Evolutionary conservation across 2,113 vertebrate species (phyloP), one percentile per base, ranked within the genome.

Genomic region (Corythaeola cristata): DNA sequence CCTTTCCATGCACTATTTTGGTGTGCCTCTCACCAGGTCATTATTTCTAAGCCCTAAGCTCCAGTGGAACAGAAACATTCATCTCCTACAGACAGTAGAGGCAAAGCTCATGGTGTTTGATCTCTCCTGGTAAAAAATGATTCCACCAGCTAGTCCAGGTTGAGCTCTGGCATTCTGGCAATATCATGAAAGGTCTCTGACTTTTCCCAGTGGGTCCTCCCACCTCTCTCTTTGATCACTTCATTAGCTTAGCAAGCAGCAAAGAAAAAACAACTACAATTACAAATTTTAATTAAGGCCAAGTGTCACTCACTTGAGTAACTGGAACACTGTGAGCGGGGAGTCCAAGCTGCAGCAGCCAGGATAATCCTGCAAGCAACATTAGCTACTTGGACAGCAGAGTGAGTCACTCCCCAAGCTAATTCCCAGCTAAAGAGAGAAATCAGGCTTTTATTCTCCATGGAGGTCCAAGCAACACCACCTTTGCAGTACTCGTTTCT

Each of bases 291-390:
- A 78, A 85, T 32, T 18, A 45, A 47, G 5, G 82, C 67, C 71
- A 83, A 67, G 74, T 56, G 55, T 47, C 50, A 58, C 44, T 63
- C 69, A 20, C 50, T 58, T 35, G 52, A 44, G 67, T 32, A 68
- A 59, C 45, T 45, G 49, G 55, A 91, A 32, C 53, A 49, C 78
- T 18, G 52, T 3, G 80, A 93, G 62, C 0, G 2, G 26, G 32
- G 62, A 86, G 68, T 4, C 89, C 86, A 81, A 30, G 74, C 93
- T 82, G 80, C 91, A 67, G 86, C 2, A 15, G 55, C 67, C 72
- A 77, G 92, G 92, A 82, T 88, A 75, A 84, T 90, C 71, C 83
- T 63, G 63, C 85, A 75, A 79, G 92, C 53, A 93, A 90, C 62
- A 75, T 83, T 55, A 83, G 78, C 68, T 90, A 35, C 66, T 64